Evolutionary conservation across 2,113 vertebrate genomes (phyloP).

Genomic region (Dipodomys spectabilis): DNA sequence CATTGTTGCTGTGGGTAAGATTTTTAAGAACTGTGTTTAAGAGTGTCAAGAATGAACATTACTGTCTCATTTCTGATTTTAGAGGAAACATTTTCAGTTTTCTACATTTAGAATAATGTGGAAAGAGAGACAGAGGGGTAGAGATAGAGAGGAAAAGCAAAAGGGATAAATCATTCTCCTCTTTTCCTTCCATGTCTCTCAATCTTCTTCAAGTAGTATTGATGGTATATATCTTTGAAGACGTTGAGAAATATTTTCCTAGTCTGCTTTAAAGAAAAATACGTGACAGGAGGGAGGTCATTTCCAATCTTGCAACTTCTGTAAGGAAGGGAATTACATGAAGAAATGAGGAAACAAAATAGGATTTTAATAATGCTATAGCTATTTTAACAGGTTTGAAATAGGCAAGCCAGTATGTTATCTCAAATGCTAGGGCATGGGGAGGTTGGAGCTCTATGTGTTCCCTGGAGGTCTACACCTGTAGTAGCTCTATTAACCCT

Average conservation of each 20-base stretch:
- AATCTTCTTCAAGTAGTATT: neutral
- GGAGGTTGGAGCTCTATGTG: neutral
- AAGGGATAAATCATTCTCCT: neutral
- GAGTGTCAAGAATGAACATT: too few relatives aligned
- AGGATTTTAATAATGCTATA: neutral
- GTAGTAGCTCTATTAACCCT: neutral
- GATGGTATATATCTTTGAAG: conserved; percentile 30
- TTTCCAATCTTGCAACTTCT: neutral
- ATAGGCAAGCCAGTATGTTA: neutral
- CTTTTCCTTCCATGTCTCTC: neutral
- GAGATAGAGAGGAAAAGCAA: too few relatives aligned
- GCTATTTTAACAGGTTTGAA: conserved; percentile 16
- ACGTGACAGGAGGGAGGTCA: neutral
- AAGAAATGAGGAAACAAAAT: neutral
- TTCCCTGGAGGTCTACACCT: neutral
- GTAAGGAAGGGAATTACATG: neutral
- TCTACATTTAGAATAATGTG: too few relatives aligned
- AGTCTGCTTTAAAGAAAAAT: neutral
- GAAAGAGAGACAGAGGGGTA: too few relatives aligned
- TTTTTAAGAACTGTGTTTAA: too few relatives aligned
- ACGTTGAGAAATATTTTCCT: neutral
- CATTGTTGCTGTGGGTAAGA: too few relatives aligned
- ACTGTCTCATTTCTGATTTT: too few relatives aligned
- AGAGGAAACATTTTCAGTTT: too few relatives aligned
- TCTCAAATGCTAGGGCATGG: neutral